Conservation (phyloP, 2,888 invertebrate genomes). For the Gasteruption jaculator region DNA sequence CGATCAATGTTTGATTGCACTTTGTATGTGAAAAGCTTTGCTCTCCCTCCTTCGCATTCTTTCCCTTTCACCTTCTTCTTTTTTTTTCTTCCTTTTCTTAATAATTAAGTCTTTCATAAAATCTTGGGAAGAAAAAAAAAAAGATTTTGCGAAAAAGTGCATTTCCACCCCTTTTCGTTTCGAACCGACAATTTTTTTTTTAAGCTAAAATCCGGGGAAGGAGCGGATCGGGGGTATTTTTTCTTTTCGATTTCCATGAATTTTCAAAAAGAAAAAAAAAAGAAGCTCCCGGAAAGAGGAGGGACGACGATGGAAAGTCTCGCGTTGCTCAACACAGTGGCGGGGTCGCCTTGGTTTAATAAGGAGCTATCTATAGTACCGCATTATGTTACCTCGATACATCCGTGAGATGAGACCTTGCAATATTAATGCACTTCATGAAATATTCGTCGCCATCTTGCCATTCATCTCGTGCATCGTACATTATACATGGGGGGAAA, state of each 20-base stretch:
- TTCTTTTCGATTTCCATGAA: too few relatives aligned
- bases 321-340: slow-evolving; percentile 33
- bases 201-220: too few relatives aligned
- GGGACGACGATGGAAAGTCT: slow-evolving; percentile 15
- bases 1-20: slow-evolving; percentile 40
- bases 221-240: too few relatives aligned
- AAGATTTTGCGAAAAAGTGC: too few relatives aligned
- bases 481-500: slow-evolving; percentile 28
- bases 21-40: slow-evolving; percentile 26
- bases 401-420: slow-evolving; percentile 51
- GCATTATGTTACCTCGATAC: slow-evolving; percentile 54
- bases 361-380: slow-evolving; percentile 55
- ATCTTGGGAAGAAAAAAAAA: neutral
- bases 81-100: slow-evolving; percentile 5
- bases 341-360: slow-evolving; percentile 48
- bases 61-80: slow-evolving; percentile 4
- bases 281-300: slow-evolving; percentile 13
- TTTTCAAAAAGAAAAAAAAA: slow-evolving; percentile 6
- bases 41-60: slow-evolving; percentile 19
- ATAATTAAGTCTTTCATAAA: too few relatives aligned
- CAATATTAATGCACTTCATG: slow-evolving; percentile 50
- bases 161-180: too few relatives aligned
- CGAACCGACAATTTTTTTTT: too few relatives aligned
- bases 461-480: slow-evolving; percentile 45
- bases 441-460: slow-evolving; percentile 51